phyloP scores from a whole-genome alignment of 2,888 invertebrate genomes.

The Campoplex capitator region DNA sequence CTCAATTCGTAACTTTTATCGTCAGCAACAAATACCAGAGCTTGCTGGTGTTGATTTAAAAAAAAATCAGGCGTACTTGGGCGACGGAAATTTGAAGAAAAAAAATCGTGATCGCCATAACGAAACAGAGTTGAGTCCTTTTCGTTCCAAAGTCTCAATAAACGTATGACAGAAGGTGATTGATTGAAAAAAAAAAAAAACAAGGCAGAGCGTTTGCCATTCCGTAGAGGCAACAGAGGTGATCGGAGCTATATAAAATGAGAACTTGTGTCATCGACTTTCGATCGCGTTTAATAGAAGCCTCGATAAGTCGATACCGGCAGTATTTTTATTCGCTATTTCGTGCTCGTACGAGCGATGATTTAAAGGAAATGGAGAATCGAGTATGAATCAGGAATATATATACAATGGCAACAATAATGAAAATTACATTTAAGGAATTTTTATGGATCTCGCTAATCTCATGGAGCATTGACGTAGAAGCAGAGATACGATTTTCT shows the following conservation, averaged over 20 bases:
- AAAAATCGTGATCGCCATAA: background rate
- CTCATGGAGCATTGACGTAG: slow-evolving; percentile 53
- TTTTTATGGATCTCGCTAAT: slow-evolving; percentile 43
- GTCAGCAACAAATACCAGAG: background rate
- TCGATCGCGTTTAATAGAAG: slow-evolving; percentile 23
- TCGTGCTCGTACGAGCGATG: background rate
- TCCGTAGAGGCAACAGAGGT: slow-evolving; percentile 32
- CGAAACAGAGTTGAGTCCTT: background rate
- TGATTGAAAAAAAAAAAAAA: background rate
- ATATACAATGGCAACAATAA: slow-evolving; percentile 2
- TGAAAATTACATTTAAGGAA: slow-evolving; percentile 22
- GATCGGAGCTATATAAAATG: slow-evolving; percentile 38
- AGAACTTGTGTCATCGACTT: slow-evolving; percentile 43
- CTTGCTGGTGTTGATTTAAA: background rate
- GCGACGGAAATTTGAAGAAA: background rate
- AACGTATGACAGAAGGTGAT: background rate
- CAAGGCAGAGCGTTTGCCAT: background rate
- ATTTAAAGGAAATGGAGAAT: slow-evolving; percentile 28
- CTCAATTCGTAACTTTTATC: background rate
- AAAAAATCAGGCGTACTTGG: background rate
- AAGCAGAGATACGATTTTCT: background rate
- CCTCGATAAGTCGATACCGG: slow-evolving; percentile 53
- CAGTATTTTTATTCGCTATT: slow-evolving; percentile 33
- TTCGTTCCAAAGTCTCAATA: background rate
- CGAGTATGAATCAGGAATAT: slow-evolving; percentile 27